Conservation (phyloP, 2,888 invertebrate species). For the Branchellion lobata region DNA sequence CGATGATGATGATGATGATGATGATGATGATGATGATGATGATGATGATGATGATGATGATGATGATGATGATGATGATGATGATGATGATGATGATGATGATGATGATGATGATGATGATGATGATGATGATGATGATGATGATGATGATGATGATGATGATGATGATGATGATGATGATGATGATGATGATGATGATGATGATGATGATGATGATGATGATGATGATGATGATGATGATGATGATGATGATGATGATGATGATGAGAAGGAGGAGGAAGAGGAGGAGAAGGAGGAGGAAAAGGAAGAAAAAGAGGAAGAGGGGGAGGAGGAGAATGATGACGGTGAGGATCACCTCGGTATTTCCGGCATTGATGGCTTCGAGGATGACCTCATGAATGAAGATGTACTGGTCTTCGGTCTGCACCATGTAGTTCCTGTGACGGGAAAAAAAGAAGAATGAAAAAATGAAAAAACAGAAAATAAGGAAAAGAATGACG, state of each 20-base stretch:
- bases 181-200: slow-evolving; percentile 50
- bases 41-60: slow-evolving; percentile 51
- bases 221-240: slow-evolving; percentile 50
- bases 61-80: slow-evolving; percentile 51
- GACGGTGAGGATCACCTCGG: too few relatives aligned
- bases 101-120: slow-evolving; percentile 39
- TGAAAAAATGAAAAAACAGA: too few relatives aligned
- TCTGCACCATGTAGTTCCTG: slow-evolving; percentile 91
- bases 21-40: slow-evolving; percentile 50
- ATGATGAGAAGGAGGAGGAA: too few relatives aligned
- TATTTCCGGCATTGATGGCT: slow-evolving; percentile 91
- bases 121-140: slow-evolving; percentile 40
- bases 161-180: slow-evolving; percentile 50
- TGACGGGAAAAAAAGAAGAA: too few relatives aligned
- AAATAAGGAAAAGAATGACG: too few relatives aligned
- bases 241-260: slow-evolving; percentile 51
- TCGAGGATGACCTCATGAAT: slow-evolving; percentile 95
- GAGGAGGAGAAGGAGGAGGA: too few relatives aligned
- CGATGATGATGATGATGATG: slow-evolving; percentile 50
- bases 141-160: slow-evolving; percentile 49
- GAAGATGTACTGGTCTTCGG: slow-evolving; percentile 98
- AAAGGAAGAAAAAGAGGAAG: too few relatives aligned
- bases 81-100: slow-evolving; percentile 44
- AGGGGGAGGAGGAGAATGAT: too few relatives aligned
- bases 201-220: slow-evolving; percentile 50